Evolutionary conservation across 2,113 vertebrate genomes (phyloP), one percentile per base, ranked within the genome.

Genomic region (Gymnarchus niloticus): DNA sequence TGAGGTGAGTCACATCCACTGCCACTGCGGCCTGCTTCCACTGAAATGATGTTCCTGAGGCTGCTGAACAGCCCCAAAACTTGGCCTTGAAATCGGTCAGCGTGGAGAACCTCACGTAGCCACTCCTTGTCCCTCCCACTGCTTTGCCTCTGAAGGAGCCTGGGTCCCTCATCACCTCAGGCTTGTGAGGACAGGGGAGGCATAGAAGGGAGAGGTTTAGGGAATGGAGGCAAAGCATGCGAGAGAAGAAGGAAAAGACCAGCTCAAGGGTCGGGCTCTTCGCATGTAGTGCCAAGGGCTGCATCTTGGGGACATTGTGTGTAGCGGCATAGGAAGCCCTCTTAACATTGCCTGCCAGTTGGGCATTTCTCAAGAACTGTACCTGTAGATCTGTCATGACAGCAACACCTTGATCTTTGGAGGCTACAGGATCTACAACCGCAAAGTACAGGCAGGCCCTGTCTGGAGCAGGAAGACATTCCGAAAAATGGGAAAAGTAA

Each of bases 21-120:
- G 61, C 89, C 33, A 19, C 19, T 85, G 87, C 85, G 87, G 88
- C 88, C 89, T 89, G 89, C 81, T 87, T 90, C 83, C 87, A 83
- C 83, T 49, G 87, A 83, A 25, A 33, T 8, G 28, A 14, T 49
- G 49, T 83, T 84, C 4, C 86, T 69, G 81, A 65, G 86, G 85
- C 81, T 86, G 85, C 52, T 65, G 89, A 84, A 84, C 85, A 84
- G 69, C 83, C 84, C 81, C 46, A 85, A 85, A 85, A 86, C 81
- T 87, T 90, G 90, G 88, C 88, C 89, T n/a, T 88, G 88, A 86
- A 85, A 28, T 6, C 59, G 84, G 56, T 81, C 86, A 89, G 86
- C 88, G 88, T 91, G 92, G 86, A 69, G 83, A 87, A 87, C 84
- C 89, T 92, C 93, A 94, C 88, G 87, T 92, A 91, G 91, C 80